Evolutionary conservation across 1,140 invertebrate species (phyloP).

Genomic region (Pygmarrhopalites habei): DNA sequence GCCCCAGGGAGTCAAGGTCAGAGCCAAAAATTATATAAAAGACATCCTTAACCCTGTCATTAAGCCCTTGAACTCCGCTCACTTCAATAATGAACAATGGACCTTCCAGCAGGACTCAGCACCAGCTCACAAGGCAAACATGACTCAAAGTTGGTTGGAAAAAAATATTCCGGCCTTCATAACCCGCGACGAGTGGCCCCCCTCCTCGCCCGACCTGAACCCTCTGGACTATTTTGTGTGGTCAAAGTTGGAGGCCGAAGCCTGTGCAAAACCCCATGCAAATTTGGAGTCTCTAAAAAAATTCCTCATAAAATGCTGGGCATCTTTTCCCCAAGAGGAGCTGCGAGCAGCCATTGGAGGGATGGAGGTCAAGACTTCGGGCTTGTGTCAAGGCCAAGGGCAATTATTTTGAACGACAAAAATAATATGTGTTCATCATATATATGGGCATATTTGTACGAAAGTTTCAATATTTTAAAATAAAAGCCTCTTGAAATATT

Average conservation of each 20-base stretch:
- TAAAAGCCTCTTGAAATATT: too few relatives aligned
- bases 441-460: too few relatives aligned
- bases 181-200: constrained; percentile 4
- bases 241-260: constrained; percentile 10
- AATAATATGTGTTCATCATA: neutral
- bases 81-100: constrained; percentile 17
- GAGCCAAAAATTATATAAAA: constrained; percentile 18
- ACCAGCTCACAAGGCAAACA: constrained; percentile 13
- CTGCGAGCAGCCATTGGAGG: neutral
- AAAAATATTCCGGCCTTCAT: constrained; percentile 17
- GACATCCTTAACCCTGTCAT: constrained; percentile 18
- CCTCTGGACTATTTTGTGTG: too few relatives aligned
- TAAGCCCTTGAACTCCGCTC: constrained; percentile 7
- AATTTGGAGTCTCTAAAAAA: neutral
- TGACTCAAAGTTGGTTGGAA: constrained; percentile 15
- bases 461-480: too few relatives aligned
- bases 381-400: too few relatives aligned
- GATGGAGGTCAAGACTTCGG: neutral
- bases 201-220: constrained; percentile 18
- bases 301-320: neutral
- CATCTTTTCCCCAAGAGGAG: neutral
- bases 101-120: neutral
- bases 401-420: constrained; percentile 1
- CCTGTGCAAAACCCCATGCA: constrained; percentile 3
- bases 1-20: constrained; percentile 17